A percentile compares a stretch with the other conserved stretches of the same genome.
These are phyloP conservation scores for Drosophila robusta DNA, from an alignment of 2,888 invertebrate genomes.

Conservation along the genomic window DNA sequence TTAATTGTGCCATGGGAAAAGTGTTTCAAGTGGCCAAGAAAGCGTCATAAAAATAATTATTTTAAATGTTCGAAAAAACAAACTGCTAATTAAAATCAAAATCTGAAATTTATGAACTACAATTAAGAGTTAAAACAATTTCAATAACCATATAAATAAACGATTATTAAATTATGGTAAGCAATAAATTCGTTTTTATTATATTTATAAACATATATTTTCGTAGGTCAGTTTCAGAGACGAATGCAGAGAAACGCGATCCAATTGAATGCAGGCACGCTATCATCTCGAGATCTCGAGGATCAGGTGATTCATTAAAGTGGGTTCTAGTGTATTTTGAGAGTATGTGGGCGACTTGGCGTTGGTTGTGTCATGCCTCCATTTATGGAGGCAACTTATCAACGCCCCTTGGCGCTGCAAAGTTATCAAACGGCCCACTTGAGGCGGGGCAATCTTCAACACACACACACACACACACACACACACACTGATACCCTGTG, in stretches of 20 bases:
- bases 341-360: not conserved
- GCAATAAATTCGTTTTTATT: slow-evolving; percentile 2
- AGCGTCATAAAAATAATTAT: not conserved
- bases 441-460: slow-evolving; percentile 37
- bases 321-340: not conserved
- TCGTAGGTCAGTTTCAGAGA: slow-evolving; percentile 16
- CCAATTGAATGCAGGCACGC: not conserved
- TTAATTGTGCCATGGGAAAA: no score
- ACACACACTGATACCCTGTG: slow-evolving; percentile 5
- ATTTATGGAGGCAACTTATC: slow-evolving; percentile 12
- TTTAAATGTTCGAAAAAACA: slow-evolving; percentile 6
- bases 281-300: not conserved
- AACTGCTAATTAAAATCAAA: slow-evolving; percentile 17
- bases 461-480: slow-evolving; percentile 9
- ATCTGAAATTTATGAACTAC: slow-evolving; percentile 25
- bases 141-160: slow-evolving; percentile 17
- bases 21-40: slow-evolving; percentile 1
- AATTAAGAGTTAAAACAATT: slow-evolving; percentile 13
- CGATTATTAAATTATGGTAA: slow-evolving; percentile 21
- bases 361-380: not conserved
- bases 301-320: slow-evolving; percentile 8
- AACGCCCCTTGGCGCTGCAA: slow-evolving; percentile 15
- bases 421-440: slow-evolving; percentile 69
- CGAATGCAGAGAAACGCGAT: not conserved
- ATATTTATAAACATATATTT: slow-evolving; percentile 11